Percentiles rank a stretch among this genome's conserved stretches.
Conservation (phyloP, 1,140 invertebrate genomes). For the Atta cephalotes region DNA sequence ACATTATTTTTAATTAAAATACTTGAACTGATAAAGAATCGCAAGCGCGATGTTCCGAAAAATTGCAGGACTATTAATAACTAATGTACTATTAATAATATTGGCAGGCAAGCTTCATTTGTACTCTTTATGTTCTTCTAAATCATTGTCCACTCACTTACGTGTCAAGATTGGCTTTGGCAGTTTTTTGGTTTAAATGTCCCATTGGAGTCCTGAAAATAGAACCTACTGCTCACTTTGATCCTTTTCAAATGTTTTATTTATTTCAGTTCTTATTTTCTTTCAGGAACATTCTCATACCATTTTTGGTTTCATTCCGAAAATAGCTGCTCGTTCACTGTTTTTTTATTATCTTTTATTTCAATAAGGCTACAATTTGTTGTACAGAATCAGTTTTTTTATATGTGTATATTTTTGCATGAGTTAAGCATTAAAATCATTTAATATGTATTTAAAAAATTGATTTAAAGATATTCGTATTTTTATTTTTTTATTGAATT, state of each 20-base stretch:
- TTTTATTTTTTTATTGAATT: too few relatives aligned
- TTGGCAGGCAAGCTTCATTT: conserved; percentile 20
- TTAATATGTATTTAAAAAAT: background rate
- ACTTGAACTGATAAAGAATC: background rate
- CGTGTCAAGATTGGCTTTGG: conserved; percentile 56
- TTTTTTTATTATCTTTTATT: conserved; percentile 14
- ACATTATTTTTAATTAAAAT: too few relatives aligned
- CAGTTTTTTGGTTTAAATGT: conserved; percentile 52
- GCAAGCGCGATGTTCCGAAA: background rate
- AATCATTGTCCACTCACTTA: conserved; percentile 48
- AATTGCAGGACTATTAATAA: conserved; percentile 9
- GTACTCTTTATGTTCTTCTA: conserved; percentile 13
- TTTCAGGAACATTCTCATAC: conserved; percentile 34
- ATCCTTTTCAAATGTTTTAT: conserved; percentile 72
- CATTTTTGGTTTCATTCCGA: conserved; percentile 53
- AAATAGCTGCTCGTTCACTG: conserved; percentile 52
- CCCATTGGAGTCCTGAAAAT: conserved; percentile 53
- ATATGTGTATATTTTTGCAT: background rate
- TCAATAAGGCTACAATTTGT: background rate
- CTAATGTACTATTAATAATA: conserved; percentile 41
- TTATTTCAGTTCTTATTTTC: conserved; percentile 68
- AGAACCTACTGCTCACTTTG: conserved; percentile 63
- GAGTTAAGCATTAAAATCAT: background rate
- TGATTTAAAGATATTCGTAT: background rate
- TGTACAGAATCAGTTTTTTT: background rate